phyloP scores from a whole-genome alignment of 2,113 vertebrate species.

The Pungitius pungitius region DNA sequence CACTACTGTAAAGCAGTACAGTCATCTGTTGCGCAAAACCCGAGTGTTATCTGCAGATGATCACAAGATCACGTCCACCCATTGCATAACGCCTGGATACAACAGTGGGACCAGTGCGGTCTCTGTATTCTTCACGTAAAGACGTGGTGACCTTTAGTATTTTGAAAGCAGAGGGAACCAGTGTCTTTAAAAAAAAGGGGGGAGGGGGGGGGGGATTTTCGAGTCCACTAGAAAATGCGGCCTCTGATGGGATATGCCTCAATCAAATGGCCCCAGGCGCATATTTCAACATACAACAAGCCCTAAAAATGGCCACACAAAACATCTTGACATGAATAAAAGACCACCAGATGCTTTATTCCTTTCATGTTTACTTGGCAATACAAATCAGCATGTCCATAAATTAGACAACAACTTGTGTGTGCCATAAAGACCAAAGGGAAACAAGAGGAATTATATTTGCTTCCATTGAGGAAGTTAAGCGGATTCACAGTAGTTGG shows the following conservation, averaged over 20 bases:
- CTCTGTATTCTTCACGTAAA: neutral
- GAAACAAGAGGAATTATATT: neutral
- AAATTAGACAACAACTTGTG: neutral
- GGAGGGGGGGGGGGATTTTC: neutral
- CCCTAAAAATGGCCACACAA: neutral
- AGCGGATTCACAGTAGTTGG: neutral
- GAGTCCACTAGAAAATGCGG: neutral
- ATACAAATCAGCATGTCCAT: neutral
- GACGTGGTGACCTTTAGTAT: conserved; percentile 2
- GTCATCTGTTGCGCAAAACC: conserved; percentile 65
- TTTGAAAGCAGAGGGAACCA: conserved; percentile 19
- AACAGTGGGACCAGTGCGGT: conserved; percentile 38
- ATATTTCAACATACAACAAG: neutral
- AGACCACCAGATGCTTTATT: neutral
- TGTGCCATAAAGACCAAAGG: neutral
- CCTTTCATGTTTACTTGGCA: neutral
- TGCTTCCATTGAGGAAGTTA: neutral
- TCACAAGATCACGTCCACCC: conserved; percentile 72
- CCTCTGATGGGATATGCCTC: neutral
- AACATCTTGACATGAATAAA: too few relatives aligned
- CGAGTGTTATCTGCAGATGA: conserved; percentile 66
- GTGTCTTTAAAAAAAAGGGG: neutral
- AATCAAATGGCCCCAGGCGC: neutral
- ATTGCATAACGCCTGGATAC: conserved; percentile 58
- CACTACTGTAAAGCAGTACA: conserved; percentile 77